Base-by-base conservation (phyloP, 2,888 invertebrate species). In the Microctonus aethiopoides region DNA sequence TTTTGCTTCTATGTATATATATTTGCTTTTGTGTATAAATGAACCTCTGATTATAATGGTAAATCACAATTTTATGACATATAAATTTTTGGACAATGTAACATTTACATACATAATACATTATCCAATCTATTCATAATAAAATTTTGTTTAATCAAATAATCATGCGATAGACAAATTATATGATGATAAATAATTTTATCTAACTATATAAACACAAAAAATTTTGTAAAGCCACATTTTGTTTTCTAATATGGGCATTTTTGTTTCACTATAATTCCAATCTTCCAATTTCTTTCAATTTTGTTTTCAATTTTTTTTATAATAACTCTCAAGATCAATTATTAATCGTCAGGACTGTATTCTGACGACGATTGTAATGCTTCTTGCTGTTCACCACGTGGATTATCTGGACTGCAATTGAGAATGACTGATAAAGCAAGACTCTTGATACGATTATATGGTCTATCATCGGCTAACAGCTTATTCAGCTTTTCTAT, bases 401-500 rank as follows among this genome's bases (percentile, higher is more conserved):
- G 76, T 5, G 36, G 72, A 70, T 69, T 73, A 9, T 75, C 74
- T 22, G 73, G 72, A 64, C 72, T 68, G 57, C 94, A 94, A 86
- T 93, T 92, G 74, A 89, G 87, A 69, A 93, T 89, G 0, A 94
- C 94, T 73, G 90, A 87, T 59, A 87, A 84, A 0, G 94, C 94
- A 65, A 94, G 89, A 59, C 90, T 88, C 85, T 93, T 94, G 74
- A 94, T 93, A 72, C 89, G 87, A 7, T 87, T 84, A 80, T 93
- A 92, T 0, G 93, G 92, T 71, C 87, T 87, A 22, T 90, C 89
- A 83, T 92, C 90, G 10, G 86, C 83, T 16, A 93, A 87, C 63
- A 95, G 86, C 74, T 91, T 90, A 70, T 91, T 88, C 52, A 98
- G 88, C 72, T 96, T 88, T 51, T 88, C 88, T 63, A 96, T 85